Conservation (phyloP, 2,113 vertebrate genomes). For the Brachyistius frenatus region DNA sequence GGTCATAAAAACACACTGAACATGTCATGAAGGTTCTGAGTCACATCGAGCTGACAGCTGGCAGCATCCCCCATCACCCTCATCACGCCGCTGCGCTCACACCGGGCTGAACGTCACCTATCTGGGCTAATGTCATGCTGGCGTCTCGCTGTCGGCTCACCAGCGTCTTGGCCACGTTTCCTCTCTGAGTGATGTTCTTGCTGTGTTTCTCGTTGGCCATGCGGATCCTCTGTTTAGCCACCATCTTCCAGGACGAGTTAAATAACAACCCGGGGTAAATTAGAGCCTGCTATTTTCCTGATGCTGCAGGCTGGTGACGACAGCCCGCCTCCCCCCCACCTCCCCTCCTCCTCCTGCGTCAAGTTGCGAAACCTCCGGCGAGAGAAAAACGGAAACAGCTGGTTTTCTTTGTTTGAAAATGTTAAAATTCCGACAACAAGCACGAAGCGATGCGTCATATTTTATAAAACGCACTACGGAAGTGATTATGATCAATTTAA, state of each 20-base stretch:
- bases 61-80: not conserved
- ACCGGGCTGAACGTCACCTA: slow-evolving; percentile 61
- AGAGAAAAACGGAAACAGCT: not conserved
- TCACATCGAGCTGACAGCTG: slow-evolving; percentile 20
- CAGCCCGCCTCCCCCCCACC: slow-evolving; percentile 10
- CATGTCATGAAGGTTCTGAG: not conserved
- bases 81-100: slow-evolving; percentile 21
- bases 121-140: slow-evolving; percentile 60
- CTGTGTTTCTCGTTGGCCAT: slow-evolving; percentile 98
- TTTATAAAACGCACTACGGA: not conserved
- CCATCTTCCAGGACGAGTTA: slow-evolving; percentile 81
- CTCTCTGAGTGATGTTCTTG: slow-evolving; percentile 95
- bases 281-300: slow-evolving; percentile 46
- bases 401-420: rapidly evolving
- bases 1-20: not conserved
- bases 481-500: not conserved
- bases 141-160: slow-evolving; percentile 78
- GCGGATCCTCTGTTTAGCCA: slow-evolving; percentile 95
- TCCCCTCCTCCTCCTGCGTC: slow-evolving; percentile 36
- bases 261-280: slow-evolving; percentile 21
- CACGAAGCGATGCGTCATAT: rapidly evolving
- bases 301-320: slow-evolving; percentile 69
- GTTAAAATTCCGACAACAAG: rapidly evolving
- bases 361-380: slow-evolving; percentile 17
- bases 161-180: slow-evolving; percentile 92